Evolutionary conservation across 2,797 vertebrate genomes (phyloP).

Genomic region (Staurois parvus): DNA sequence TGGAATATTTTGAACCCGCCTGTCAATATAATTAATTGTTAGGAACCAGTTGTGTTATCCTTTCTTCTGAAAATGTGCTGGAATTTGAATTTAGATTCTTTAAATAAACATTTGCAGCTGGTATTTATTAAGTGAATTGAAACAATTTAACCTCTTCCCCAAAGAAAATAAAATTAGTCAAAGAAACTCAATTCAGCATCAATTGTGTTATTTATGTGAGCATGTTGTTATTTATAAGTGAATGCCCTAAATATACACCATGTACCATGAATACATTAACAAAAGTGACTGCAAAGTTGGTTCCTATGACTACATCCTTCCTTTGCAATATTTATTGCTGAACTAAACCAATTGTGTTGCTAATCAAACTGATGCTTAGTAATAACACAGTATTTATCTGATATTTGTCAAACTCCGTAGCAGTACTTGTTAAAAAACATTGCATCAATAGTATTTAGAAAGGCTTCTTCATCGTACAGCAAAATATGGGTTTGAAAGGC

Average conservation of each 20-base stretch:
- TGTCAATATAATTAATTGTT: neutral
- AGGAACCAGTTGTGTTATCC: neutral
- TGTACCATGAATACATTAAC: neutral
- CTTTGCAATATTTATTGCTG: too few relatives aligned
- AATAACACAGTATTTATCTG: too few relatives aligned
- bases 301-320: too few relatives aligned
- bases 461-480: too few relatives aligned
- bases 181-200: too few relatives aligned
- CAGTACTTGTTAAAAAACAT: too few relatives aligned
- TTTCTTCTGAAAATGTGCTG: neutral
- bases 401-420: too few relatives aligned
- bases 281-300: too few relatives aligned
- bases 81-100: neutral
- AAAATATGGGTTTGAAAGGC: too few relatives aligned
- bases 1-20: neutral
- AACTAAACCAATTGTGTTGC: too few relatives aligned
- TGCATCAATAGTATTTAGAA: too few relatives aligned
- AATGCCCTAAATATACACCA: neutral
- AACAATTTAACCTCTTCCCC: neutral
- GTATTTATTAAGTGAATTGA: neutral
- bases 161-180: neutral
- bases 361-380: too few relatives aligned
- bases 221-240: neutral
- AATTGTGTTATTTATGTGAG: neutral
- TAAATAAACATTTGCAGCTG: neutral